Percentiles rank a stretch among this genome's conserved stretches.
These are phyloP conservation scores for Chromobotia macracanthus DNA, from an alignment of 2,797 vertebrate species.

Conservation along the genomic window DNA sequence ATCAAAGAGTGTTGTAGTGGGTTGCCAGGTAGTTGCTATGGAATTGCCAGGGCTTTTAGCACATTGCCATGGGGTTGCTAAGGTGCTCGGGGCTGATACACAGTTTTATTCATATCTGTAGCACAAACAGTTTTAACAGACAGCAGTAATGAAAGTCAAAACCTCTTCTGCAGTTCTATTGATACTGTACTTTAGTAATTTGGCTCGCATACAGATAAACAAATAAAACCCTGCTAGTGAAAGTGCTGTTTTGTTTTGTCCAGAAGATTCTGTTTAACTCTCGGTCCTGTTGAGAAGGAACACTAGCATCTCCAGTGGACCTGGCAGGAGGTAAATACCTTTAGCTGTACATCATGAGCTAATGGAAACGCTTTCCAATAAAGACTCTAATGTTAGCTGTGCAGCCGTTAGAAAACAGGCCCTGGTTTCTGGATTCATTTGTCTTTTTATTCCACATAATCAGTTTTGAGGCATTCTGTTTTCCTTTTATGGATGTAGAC, in stretches of 20 bases:
- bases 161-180: neutral
- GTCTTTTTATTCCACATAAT: constrained; percentile 78
- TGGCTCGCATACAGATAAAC: constrained; percentile 11
- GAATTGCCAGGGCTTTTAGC: neutral
- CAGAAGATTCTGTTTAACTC: constrained; percentile 48
- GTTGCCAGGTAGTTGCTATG: neutral
- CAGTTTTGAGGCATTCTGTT: constrained; percentile 75
- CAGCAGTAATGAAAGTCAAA: neutral
- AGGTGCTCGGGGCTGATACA: neutral
- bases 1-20: neutral
- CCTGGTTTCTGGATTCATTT: constrained; percentile 69
- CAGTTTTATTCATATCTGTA: neutral
- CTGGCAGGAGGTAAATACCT: constrained; percentile 63
- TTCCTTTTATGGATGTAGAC: constrained; percentile 84
- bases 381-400: constrained; percentile 55
- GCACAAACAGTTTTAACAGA: neutral
- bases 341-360: constrained; percentile 67
- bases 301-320: constrained; percentile 59
- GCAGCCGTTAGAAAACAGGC: constrained; percentile 66
- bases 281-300: constrained; percentile 33
- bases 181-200: neutral
- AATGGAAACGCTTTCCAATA: constrained; percentile 73
- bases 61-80: neutral
- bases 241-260: constrained; percentile 24
- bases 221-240: constrained; percentile 22